Percentiles rank a stretch among this genome's conserved stretches.
These are phyloP conservation scores for Tenualosa thibaudeaui DNA, from an alignment of 2,797 vertebrate genomes.

Conservation along the genomic window DNA sequence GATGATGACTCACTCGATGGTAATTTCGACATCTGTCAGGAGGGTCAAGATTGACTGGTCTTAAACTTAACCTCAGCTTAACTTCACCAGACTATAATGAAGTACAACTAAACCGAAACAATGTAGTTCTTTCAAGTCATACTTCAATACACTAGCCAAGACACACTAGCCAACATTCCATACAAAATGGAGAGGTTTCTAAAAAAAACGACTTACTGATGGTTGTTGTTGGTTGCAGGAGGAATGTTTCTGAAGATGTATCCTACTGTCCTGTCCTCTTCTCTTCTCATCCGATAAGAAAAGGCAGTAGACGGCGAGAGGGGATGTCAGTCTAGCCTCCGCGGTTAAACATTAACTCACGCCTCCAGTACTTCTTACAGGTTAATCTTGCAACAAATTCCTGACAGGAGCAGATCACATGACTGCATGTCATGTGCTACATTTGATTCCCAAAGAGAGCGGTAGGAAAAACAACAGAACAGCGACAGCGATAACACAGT, in stretches of 20 bases:
- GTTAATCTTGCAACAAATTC: neutral
- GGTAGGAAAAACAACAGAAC: too few species aligned
- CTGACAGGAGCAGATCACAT: constrained; percentile 36
- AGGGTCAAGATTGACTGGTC: neutral
- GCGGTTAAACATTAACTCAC: neutral
- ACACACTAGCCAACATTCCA: too few species aligned
- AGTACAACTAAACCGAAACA: neutral
- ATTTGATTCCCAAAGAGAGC: neutral
- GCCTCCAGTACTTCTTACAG: neutral
- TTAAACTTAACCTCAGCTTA: neutral
- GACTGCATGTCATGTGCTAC: constrained; percentile 39
- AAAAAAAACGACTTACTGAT: neutral
- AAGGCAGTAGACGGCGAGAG: neutral
- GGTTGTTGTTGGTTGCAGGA: neutral
- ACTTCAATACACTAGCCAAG: too few species aligned
- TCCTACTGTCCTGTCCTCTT: neutral
- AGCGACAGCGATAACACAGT: neutral
- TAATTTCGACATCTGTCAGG: neutral
- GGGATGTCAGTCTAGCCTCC: neutral
- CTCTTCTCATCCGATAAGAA: constrained; percentile 2
- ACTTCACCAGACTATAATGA: neutral
- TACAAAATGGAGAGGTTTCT: neutral
- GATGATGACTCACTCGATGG: neutral
- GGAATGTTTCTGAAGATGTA: neutral
- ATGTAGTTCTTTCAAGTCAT: neutral